Conservation (phyloP, 2,888 invertebrate genomes). For the Poecilus cupreus region DNA sequence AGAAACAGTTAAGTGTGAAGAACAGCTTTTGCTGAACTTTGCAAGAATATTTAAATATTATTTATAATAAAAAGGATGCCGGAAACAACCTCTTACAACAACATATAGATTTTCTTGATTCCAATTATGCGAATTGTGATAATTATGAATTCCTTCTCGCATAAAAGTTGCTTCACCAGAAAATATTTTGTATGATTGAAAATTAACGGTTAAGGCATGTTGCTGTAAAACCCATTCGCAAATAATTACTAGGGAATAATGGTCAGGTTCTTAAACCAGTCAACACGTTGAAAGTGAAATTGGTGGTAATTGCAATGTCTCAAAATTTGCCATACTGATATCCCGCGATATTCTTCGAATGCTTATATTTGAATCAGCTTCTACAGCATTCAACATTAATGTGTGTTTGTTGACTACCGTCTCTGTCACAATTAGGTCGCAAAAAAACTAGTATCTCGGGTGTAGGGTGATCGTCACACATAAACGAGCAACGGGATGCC, state of each 20-base stretch:
- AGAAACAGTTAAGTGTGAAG: too few relatives aligned
- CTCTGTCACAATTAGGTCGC: too few relatives aligned
- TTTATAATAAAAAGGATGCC: too few relatives aligned
- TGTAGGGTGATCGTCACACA: too few relatives aligned
- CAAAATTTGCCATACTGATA: background rate
- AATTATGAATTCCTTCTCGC: background rate
- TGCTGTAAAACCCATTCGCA: background rate
- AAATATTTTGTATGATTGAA: background rate
- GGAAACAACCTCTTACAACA: background rate
- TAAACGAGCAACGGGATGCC: too few relatives aligned
- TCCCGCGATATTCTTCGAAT: background rate
- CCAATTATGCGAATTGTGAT: background rate
- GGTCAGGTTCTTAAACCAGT: background rate
- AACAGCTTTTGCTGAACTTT: too few relatives aligned
- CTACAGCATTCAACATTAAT: background rate
- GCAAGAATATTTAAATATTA: too few relatives aligned
- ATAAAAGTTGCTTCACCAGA: background rate
- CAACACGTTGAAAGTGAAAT: background rate
- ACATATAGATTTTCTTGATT: background rate
- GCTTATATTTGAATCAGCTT: background rate
- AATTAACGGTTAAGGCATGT: background rate
- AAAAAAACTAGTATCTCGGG: too few relatives aligned
- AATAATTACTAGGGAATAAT: background rate
- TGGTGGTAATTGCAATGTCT: background rate
- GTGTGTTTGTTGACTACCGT: background rate